phyloP scores from a whole-genome alignment of 2,797 vertebrate species.

The Lepilemur ruficaudatus region DNA sequence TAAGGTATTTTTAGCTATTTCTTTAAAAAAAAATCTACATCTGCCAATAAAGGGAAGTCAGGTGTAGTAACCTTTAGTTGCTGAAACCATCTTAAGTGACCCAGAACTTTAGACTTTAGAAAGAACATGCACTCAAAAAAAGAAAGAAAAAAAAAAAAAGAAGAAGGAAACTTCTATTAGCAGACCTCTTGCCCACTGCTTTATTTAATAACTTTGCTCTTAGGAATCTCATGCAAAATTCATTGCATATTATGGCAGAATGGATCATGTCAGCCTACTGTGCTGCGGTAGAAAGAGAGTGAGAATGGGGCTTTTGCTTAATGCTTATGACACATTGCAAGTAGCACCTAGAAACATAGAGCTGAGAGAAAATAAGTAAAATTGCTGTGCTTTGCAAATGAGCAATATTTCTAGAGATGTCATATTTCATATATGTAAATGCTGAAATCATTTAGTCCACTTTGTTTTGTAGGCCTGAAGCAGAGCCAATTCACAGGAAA shows the following conservation, averaged over 20 bases:
- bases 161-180: slow-evolving; percentile 59
- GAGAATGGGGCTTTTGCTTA: slow-evolving; percentile 20
- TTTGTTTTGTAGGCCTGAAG: neutral
- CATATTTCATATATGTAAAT: slow-evolving; percentile 18
- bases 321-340: slow-evolving; percentile 49
- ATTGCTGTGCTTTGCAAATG: slow-evolving; percentile 30
- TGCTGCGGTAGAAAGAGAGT: neutral
- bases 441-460: neutral
- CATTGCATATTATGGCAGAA: slow-evolving; percentile 76
- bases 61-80: slow-evolving; percentile 56
- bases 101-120: slow-evolving; percentile 61
- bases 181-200: slow-evolving; percentile 56
- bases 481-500: neutral
- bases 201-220: slow-evolving; percentile 80
- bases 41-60: slow-evolving; percentile 58
- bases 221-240: slow-evolving; percentile 82
- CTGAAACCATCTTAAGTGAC: slow-evolving; percentile 76
- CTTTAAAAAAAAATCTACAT: neutral
- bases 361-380: slow-evolving; percentile 25
- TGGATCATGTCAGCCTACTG: slow-evolving; percentile 62
- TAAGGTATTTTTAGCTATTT: slow-evolving; percentile 23
- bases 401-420: slow-evolving; percentile 34
- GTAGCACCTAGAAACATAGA: slow-evolving; percentile 10
- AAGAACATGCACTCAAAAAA: slow-evolving; percentile 62
- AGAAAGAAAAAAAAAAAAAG: slow-evolving; percentile 30